Evolutionary conservation across 2,888 invertebrate genomes (phyloP).

Genomic region (Drepana falcataria): DNA sequence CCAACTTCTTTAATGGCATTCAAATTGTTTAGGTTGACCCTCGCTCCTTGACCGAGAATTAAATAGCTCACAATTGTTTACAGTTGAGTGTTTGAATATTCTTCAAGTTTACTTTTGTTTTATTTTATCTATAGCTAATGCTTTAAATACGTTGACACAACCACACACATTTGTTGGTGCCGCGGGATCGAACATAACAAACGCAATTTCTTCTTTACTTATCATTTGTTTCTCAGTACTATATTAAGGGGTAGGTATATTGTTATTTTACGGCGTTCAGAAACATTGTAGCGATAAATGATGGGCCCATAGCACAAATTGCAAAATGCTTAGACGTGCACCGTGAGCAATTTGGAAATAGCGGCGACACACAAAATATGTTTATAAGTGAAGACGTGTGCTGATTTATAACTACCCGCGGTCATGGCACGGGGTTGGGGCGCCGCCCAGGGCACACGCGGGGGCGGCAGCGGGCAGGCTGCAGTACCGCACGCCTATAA

Average conservation of each 20-base stretch:
- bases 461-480: slow-evolving; percentile 13
- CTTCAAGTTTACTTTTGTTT: too few species aligned
- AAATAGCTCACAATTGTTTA: background rate
- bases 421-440: slow-evolving; percentile 32
- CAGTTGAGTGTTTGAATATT: too few species aligned
- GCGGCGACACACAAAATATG: slow-evolving; percentile 67
- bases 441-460: slow-evolving; percentile 12
- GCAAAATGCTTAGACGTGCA: slow-evolving; percentile 29
- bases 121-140: too few species aligned
- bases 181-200: too few species aligned
- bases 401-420: slow-evolving; percentile 66
- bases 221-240: too few species aligned
- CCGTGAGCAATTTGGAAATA: slow-evolving; percentile 57
- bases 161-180: too few species aligned
- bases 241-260: too few species aligned
- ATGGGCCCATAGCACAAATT: slow-evolving; percentile 13
- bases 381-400: slow-evolving; percentile 68
- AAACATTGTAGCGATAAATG: slow-evolving; percentile 14
- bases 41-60: background rate
- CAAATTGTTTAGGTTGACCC: background rate
- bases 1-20: slow-evolving; percentile 4
- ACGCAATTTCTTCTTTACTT: too few species aligned
- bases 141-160: too few species aligned
- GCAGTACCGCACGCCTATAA: background rate
- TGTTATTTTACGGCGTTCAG: background rate